phyloP scores from a whole-genome alignment of 1,140 invertebrate genomes.

The Drosophila arizonae region DNA sequence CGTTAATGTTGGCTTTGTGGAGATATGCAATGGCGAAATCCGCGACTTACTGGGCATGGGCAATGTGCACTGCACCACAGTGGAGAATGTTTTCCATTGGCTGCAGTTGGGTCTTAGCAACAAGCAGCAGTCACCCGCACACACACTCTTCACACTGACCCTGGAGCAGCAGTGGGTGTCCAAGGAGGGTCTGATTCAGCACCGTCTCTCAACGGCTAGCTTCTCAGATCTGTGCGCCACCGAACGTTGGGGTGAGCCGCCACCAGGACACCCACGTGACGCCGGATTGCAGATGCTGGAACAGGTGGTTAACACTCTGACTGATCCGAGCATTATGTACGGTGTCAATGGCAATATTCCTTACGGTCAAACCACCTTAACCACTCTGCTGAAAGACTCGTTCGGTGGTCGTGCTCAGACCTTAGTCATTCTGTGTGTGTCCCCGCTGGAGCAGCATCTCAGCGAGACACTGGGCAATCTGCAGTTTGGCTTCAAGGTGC shows the following conservation, averaged over 20 bases:
- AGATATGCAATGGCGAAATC: constrained; percentile 85
- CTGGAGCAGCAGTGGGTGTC: constrained; percentile 87
- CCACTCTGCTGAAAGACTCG: constrained; percentile 87
- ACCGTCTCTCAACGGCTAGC: constrained; percentile 87
- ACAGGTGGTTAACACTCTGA: constrained; percentile 85
- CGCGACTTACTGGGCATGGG: constrained; percentile 85
- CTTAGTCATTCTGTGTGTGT: constrained; percentile 86
- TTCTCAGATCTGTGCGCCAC: constrained; percentile 87
- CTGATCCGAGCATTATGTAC: constrained; percentile 84
- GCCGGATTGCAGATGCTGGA: constrained; percentile 85
- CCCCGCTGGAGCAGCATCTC: constrained; percentile 85
- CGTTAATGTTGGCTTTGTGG: constrained; percentile 87
- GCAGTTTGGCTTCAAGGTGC: constrained; percentile 85
- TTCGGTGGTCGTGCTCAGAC: constrained; percentile 88
- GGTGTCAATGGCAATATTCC: constrained; percentile 83
- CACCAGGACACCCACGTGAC: constrained; percentile 83
- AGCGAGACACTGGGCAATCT: constrained; percentile 86
- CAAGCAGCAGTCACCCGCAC: constrained; percentile 59
- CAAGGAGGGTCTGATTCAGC: constrained; percentile 83
- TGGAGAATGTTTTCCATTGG: constrained; percentile 85
- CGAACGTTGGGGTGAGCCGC: constrained; percentile 84
- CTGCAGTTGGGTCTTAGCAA: constrained; percentile 83
- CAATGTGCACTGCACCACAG: constrained; percentile 84
- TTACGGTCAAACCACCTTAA: constrained; percentile 87
- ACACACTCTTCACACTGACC: constrained; percentile 87